Conservation (phyloP, 2,888 invertebrate genomes). For the Boloria euphrosyne region DNA sequence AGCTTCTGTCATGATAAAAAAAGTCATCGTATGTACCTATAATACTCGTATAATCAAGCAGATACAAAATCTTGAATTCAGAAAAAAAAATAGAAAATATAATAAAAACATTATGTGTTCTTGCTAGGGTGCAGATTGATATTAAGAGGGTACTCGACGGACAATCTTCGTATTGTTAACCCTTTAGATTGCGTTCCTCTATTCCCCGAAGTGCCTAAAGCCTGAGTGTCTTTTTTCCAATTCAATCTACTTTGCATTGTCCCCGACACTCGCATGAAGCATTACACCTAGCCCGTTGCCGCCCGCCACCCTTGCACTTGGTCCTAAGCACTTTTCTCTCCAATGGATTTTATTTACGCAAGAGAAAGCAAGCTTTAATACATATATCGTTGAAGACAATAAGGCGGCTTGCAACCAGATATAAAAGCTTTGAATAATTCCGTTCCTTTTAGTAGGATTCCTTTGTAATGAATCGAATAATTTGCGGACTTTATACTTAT, state of each 20-base stretch:
- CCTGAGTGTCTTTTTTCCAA: conserved; percentile 78
- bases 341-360: conserved; percentile 81
- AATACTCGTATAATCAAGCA: no score
- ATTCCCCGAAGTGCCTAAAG: conserved; percentile 70
- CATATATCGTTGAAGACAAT: conserved; percentile 80
- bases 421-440: conserved; percentile 82
- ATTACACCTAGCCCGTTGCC: conserved; percentile 72
- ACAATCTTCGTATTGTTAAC: conserved; percentile 71
- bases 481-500: conserved; percentile 75
- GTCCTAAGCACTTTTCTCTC: conserved; percentile 69
- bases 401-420: conserved; percentile 78
- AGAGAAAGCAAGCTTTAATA: conserved; percentile 81
- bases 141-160: conserved; percentile 48
- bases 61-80: not conserved
- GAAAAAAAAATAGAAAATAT: not conserved
- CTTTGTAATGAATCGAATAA: conserved; percentile 82
- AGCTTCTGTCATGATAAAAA: no score
- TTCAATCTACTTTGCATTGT: conserved; percentile 83
- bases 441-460: conserved; percentile 78
- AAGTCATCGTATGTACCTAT: no score
- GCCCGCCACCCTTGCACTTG: conserved; percentile 67
- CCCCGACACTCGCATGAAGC: conserved; percentile 78
- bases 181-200: conserved; percentile 64
- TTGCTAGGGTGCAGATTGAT: conserved; percentile 36
- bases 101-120: conserved; percentile 14